Base-by-base conservation (phyloP, 2,797 vertebrate species). In the Petrocephalus schoutedeni region DNA sequence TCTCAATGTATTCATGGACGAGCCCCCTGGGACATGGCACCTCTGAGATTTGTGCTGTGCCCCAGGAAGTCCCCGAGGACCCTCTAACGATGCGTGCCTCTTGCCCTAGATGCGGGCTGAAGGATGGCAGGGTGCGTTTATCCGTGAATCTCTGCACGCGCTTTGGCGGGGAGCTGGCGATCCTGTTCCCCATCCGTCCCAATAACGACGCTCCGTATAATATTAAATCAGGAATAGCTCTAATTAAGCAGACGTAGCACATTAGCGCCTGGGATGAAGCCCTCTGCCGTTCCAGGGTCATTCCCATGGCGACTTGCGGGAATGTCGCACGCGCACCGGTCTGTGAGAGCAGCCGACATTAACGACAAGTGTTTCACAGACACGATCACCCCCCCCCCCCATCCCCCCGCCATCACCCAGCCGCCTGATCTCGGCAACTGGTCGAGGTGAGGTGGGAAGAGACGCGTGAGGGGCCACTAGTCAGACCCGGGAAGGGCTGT, bases 181-280 rank as follows among this genome's bases (percentile, higher is more conserved):
- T 1, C 2, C 32, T 4, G 67, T 41, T 74, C 2, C 77, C 49
- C 49, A 28, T 51, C 23, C 41, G 36, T n/a, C 49, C 53, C 53
- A 51, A 41, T 28, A 86, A 36, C 10, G 84, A 57, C 54, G 53
- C 49, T 58, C 16, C 49, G 16, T 28, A 41, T 19, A 32, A 41
- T 86, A 21, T 36, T 36, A 86, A 86, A 86, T 85, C 84, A 86
- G 56, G 59, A 58, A 12, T 28, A 54, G 53, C 16, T 5, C 54
- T 86, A 86, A 59, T 86, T 59, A 58, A 86, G 23, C 84, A 86
- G 84, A 57, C 41, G 84, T 32, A 57, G 12, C 56, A 58, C 6
- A 86, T 86, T 58, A 16, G 56, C 2, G 56, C 56, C 84, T n/a
- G 56, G 16, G 53, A 85, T 19, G 82, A 56, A 28, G 82, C 82